These are phyloP conservation scores for Zosterops borbonicus DNA, from an alignment of 2,113 vertebrate genomes.

Conservation along the genomic window DNA sequence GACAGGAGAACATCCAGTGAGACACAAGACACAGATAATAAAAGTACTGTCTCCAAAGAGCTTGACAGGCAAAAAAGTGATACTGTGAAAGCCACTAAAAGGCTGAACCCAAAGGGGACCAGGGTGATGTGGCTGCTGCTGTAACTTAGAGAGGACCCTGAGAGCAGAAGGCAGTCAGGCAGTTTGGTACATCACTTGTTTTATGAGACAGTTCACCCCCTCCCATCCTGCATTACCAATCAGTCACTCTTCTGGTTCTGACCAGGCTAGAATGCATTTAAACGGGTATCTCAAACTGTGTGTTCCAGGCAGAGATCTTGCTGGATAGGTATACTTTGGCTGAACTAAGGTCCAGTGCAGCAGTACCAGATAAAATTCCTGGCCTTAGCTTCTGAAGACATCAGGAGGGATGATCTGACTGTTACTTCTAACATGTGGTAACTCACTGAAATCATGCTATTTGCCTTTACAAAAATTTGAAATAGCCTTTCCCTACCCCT, in stretches of 20 bases:
- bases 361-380: not conserved
- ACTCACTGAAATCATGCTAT: not conserved
- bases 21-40: not conserved
- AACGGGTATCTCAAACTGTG: not conserved
- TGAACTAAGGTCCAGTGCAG: not conserved
- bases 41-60: not conserved
- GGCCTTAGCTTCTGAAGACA: not conserved
- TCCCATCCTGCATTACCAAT: not conserved
- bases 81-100: not conserved
- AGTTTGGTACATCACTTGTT: not conserved
- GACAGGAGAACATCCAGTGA: not conserved
- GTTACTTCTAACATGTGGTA: fast-evolving
- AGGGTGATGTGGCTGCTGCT: not conserved
- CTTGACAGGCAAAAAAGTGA: not conserved
- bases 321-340: not conserved
- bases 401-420: not conserved
- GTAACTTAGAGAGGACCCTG: not conserved
- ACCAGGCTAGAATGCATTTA: not conserved
- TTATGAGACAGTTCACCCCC: not conserved
- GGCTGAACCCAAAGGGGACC: not conserved
- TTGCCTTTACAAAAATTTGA: not conserved
- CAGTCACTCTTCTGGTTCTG: not conserved
- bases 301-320: not conserved
- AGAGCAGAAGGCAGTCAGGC: not conserved
- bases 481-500: not conserved